Base-by-base conservation (phyloP, 2,797 vertebrate genomes). In the Tenualosa thibaudeaui region DNA sequence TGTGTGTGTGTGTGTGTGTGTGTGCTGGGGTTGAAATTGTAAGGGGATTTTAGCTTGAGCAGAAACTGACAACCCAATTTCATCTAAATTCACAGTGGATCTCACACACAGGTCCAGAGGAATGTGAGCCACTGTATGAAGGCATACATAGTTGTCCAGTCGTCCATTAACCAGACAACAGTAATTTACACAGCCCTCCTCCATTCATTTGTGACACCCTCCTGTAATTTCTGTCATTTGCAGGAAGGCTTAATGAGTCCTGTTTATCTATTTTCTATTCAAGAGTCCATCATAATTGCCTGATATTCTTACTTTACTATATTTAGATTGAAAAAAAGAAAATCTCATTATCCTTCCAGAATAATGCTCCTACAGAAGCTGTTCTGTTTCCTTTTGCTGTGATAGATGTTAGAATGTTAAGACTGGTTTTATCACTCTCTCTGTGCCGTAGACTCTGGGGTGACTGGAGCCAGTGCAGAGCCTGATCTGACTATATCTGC, bases 281-380 rank as follows among this genome's bases (percentile, higher is more conserved):
- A 15, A 71, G 9, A 71, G 65, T 71, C n/a, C 60, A 26, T 65
- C 60, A 26, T 10, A 43, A 19, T 22, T 43, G 7, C 40, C 37
- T 43, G 40, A 78, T 78, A 78, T 46, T 78, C 37, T 78, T 19
- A 19, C n/a, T 78, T 78, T n/a, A 46, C 71, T 78, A 22, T 71
- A 71, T 75, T 75, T 75, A 75, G 31, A 40, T 43, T 2, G 37
- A 46, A 78, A 19, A 3, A 49, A 31, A 15, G 4, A 51, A 56
- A 22, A 56, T 56, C 54, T 56, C 54, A 56, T 19, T 56, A 19
- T 56, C 5, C 17, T 56, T 56, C 54, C 19, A 56, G 54, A 56
- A 78, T 15, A 0, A 78, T 4, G 46, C 71, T 46, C 58, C 22
- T 19, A 46, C 71, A 22, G 40, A 46, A 78, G 40, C 17, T 78